These are phyloP conservation scores for Eumaeus atala DNA, from an alignment of 1,140 invertebrate species.

Conservation along the genomic window DNA sequence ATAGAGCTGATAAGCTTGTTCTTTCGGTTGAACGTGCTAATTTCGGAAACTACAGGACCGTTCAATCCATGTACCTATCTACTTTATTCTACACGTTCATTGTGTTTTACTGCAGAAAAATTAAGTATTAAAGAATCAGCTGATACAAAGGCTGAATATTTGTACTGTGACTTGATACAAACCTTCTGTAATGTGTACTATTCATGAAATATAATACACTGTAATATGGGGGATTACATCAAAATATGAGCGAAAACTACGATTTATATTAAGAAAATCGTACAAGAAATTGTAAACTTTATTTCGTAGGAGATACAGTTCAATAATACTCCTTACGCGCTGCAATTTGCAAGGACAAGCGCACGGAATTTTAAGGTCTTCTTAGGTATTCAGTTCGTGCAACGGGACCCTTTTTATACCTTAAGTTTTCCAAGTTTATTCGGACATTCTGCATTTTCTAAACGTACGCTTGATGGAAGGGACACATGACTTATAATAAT, in stretches of 20 bases:
- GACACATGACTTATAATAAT: not conserved
- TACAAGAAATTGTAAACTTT: not conserved
- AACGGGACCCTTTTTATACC: constrained; percentile 41
- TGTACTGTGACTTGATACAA: no score
- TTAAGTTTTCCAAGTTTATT: constrained; percentile 38
- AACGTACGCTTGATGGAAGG: constrained; percentile 27
- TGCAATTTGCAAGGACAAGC: constrained; percentile 10
- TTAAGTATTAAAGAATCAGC: no score
- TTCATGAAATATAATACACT: no score
- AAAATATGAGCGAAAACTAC: not conserved
- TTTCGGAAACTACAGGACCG: no score
- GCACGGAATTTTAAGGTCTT: constrained; percentile 44
- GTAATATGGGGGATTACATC: no score
- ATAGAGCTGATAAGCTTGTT: no score
- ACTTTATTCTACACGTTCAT: no score
- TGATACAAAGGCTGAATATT: no score
- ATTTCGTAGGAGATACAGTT: constrained; percentile 5
- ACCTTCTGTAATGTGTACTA: no score
- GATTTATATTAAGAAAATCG: constrained; percentile 6
- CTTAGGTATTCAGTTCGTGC: constrained; percentile 55
- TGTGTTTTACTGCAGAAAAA: no score
- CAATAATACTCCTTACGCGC: not conserved
- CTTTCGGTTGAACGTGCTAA: no score
- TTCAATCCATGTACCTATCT: no score
- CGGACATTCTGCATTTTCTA: constrained; percentile 53